A percentile compares a stretch with the other conserved stretches of the same genome.
phyloP scores from a whole-genome alignment of 1,140 invertebrate genomes.

The Arion vulgaris region DNA sequence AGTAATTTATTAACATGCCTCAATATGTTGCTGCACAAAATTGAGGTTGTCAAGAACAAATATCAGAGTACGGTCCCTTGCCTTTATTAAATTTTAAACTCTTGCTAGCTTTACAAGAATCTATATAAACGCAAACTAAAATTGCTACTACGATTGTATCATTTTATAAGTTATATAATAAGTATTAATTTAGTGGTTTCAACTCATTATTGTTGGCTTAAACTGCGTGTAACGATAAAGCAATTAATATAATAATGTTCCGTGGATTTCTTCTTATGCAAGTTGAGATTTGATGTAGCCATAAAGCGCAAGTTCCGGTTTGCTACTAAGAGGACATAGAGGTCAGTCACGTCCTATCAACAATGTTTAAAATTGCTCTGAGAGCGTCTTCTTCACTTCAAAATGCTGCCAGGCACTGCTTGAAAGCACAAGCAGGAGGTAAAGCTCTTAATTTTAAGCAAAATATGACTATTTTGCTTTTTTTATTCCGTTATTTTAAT shows the following conservation, averaged over 20 bases:
- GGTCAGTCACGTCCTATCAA: conserved; percentile 33
- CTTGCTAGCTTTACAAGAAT: too few species aligned
- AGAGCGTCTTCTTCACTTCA: conserved; percentile 30
- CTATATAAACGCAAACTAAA: too few species aligned
- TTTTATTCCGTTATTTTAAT: neutral
- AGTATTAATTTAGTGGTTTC: too few species aligned
- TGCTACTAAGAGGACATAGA: conserved; percentile 13
- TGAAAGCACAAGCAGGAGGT: conserved; percentile 33
- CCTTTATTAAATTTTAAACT: neutral
- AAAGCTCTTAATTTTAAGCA: neutral
- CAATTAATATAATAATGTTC: too few species aligned
- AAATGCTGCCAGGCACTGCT: conserved; percentile 19
- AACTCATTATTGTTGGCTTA: too few species aligned
- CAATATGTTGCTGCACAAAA: neutral
- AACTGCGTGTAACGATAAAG: too few species aligned
- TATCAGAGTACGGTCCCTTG: neutral
- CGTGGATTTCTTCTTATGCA: too few species aligned
- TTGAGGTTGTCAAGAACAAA: neutral
- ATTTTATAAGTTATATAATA: too few species aligned
- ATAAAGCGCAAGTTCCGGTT: conserved; percentile 11
- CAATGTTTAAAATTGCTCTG: conserved; percentile 40
- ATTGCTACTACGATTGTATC: too few species aligned
- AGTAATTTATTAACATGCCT: too few species aligned
- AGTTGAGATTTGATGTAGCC: too few species aligned
- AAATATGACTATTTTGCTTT: too few species aligned